phyloP scores from a whole-genome alignment of 2,113 vertebrate genomes.

The Sinocyclocheilus maitianheensis region DNA sequence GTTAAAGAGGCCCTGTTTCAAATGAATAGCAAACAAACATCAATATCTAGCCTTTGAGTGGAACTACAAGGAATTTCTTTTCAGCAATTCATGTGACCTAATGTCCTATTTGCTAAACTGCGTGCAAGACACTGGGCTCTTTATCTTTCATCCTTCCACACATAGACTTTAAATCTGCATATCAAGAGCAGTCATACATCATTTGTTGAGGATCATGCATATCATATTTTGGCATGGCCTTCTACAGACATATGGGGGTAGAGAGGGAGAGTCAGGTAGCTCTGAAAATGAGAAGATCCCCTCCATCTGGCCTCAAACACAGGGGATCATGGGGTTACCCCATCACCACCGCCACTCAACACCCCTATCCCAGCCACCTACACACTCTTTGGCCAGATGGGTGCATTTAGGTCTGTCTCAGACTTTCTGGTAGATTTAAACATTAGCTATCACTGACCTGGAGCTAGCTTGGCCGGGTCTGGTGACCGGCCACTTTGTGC shows the following conservation, averaged over 20 bases:
- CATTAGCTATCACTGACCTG: conserved; percentile 60
- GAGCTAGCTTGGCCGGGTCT: conserved; percentile 13
- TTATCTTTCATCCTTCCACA: conserved; percentile 23
- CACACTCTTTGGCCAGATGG: conserved; percentile 67
- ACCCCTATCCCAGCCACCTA: conserved; percentile 21
- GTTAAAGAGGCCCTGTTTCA: not conserved
- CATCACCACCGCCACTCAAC: conserved; percentile 39
- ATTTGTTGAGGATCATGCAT: conserved; percentile 13
- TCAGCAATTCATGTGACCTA: conserved; percentile 18
- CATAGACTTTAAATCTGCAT: conserved; percentile 1
- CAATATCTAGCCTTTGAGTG: not conserved
- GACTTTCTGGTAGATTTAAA: conserved; percentile 69
- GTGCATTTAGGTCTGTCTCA: conserved; percentile 58
- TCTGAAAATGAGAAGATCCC: conserved; percentile 64
- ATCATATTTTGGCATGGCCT: conserved; percentile 41
- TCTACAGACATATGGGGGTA: conserved; percentile 38
- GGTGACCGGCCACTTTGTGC: conserved; percentile 38
- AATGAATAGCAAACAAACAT: conserved; percentile 2
- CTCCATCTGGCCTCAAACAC: conserved; percentile 69
- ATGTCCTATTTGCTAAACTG: not conserved
- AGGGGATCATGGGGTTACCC: conserved; percentile 26
- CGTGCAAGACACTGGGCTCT: conserved; percentile 11
- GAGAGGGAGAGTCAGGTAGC: conserved; percentile 6
- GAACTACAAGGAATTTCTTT: not conserved
- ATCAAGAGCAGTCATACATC: conserved; percentile 25